Evolutionary conservation across 2,888 invertebrate species (phyloP).

Genomic region (Polydrusus tereticollis): DNA sequence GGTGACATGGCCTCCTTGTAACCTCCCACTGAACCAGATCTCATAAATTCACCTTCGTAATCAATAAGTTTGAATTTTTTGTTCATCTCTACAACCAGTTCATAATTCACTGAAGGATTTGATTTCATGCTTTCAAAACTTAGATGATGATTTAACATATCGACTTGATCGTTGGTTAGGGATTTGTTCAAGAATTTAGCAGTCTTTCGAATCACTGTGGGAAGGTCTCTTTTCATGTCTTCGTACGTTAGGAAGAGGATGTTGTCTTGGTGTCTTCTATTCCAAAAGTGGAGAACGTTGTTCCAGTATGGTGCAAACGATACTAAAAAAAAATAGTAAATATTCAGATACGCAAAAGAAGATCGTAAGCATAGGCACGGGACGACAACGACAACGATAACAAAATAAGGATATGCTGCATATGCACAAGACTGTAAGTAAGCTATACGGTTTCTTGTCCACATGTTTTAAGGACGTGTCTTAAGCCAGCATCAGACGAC

Average conservation of each 20-base stretch:
- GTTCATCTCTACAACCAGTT: slow-evolving; percentile 62
- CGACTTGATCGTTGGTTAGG: slow-evolving; percentile 51
- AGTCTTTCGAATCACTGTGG: slow-evolving; percentile 50
- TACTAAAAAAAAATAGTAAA: slow-evolving; percentile 55
- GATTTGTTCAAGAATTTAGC: slow-evolving; percentile 52
- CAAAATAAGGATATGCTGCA: too few species aligned
- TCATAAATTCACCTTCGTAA: slow-evolving; percentile 65
- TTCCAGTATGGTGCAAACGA: slow-evolving; percentile 61
- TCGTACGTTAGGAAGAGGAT: slow-evolving; percentile 58
- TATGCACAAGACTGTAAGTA: too few species aligned
- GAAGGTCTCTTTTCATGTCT: slow-evolving; percentile 57
- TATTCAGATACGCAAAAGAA: too few species aligned
- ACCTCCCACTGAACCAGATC: slow-evolving; percentile 66
- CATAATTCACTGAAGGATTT: slow-evolving; percentile 71
- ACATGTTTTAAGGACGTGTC: too few species aligned
- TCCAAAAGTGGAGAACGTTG: slow-evolving; percentile 57
- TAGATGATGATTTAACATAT: slow-evolving; percentile 53
- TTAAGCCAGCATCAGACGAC: too few species aligned
- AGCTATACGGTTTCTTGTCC: too few species aligned
- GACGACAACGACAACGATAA: too few species aligned
- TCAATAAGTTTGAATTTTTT: slow-evolving; percentile 61
- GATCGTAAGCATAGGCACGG: too few species aligned
- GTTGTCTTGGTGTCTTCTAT: slow-evolving; percentile 53
- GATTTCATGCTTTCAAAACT: slow-evolving; percentile 68
- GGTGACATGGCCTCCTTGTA: slow-evolving; percentile 74